A percentile compares a stretch with the other conserved stretches of the same genome.
These are phyloP conservation scores for Campopleginae sp. DNA, from an alignment of 2,888 invertebrate genomes.

Conservation along the genomic window DNA sequence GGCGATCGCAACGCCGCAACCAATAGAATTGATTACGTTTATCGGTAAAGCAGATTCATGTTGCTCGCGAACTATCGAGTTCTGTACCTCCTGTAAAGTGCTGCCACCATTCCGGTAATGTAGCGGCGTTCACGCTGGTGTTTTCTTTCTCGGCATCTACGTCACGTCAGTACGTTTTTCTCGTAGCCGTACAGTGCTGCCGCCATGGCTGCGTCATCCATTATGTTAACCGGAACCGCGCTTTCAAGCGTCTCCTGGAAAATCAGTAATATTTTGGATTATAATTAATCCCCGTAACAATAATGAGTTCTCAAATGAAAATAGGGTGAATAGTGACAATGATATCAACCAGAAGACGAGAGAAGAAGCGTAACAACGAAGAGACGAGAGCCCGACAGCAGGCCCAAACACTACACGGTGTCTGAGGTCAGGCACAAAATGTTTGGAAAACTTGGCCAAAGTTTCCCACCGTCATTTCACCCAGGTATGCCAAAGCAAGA, in stretches of 20 bases:
- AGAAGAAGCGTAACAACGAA: neutral
- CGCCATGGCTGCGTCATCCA: neutral
- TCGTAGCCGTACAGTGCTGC: constrained; percentile 9
- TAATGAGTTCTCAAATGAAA: neutral
- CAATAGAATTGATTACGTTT: neutral
- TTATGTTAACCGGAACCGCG: neutral
- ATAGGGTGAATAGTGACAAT: neutral
- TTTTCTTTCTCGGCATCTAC: neutral
- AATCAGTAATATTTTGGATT: neutral
- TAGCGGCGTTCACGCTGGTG: neutral
- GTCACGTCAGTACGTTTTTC: too few relatives aligned
- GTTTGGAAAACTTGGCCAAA: neutral
- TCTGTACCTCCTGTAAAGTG: neutral
- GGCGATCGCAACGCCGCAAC: constrained; percentile 32
- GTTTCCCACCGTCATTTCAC: neutral
- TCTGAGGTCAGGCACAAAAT: neutral
- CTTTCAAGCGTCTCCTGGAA: neutral
- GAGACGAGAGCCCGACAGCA: neutral
- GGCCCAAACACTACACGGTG: neutral
- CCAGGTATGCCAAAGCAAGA: neutral
- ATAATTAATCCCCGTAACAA: neutral
- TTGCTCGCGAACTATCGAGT: neutral
- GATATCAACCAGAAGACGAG: neutral
- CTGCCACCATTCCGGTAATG: neutral
- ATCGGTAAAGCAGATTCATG: constrained; percentile 15